These are phyloP conservation scores for Theocolax elegans DNA, from an alignment of 1,140 invertebrate species.

Conservation along the genomic window DNA sequence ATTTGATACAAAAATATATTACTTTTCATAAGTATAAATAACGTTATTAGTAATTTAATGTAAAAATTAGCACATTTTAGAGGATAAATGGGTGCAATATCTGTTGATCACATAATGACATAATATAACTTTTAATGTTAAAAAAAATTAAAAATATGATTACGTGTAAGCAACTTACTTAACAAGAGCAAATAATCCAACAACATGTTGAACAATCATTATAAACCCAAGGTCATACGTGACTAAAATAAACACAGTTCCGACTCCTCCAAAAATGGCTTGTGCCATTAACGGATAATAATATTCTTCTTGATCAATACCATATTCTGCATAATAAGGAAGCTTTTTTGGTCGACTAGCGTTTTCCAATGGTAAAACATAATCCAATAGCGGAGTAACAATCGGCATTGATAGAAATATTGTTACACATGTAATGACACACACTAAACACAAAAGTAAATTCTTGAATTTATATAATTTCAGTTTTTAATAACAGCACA, in stretches of 20 bases:
- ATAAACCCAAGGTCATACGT: conserved; percentile 17
- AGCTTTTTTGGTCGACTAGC: background rate
- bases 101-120: too few species aligned
- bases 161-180: background rate
- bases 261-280: conserved; percentile 21
- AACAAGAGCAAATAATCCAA: conserved; percentile 9
- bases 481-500: too few species aligned
- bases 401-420: conserved; percentile 5
- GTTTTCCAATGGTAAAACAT: conserved; percentile 4
- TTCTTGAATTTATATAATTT: background rate
- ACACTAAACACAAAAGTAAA: background rate
- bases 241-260: background rate
- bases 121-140: too few species aligned
- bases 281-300: conserved; percentile 20
- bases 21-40: too few species aligned
- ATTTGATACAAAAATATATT: too few species aligned
- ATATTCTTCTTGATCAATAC: conserved; percentile 18
- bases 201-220: conserved; percentile 9
- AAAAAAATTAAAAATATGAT: too few species aligned
- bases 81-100: too few species aligned
- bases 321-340: conserved; percentile 24
- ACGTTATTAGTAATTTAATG: too few species aligned
- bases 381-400: background rate
- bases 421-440: too few species aligned
- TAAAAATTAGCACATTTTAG: too few species aligned